phyloP scores from a whole-genome alignment of 1,140 invertebrate species.

The Paraescarpia echinospica region DNA sequence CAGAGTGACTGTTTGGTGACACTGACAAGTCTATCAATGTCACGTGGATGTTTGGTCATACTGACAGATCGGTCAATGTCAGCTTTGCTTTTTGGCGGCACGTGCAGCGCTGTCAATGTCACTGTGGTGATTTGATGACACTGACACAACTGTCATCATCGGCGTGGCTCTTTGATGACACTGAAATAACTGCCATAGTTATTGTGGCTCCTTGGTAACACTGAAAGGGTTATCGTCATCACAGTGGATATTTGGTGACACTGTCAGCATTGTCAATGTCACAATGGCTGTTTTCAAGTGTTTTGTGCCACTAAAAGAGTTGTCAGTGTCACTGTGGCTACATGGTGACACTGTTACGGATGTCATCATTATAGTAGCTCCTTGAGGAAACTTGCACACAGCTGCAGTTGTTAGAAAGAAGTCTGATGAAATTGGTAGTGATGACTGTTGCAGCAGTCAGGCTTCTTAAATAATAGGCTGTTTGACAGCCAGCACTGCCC shows the following conservation, averaged over 20 bases:
- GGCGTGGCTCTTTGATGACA: not conserved
- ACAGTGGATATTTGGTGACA: not conserved
- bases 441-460: too few species aligned
- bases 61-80: not conserved
- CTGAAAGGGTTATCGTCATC: not conserved
- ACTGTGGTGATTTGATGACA: not conserved
- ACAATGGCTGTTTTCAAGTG: not conserved
- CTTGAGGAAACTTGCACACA: not conserved
- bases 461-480: not conserved
- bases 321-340: not conserved
- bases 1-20: not conserved
- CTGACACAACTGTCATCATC: not conserved
- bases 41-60: not conserved
- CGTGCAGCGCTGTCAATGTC: not conserved
- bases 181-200: not conserved
- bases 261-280: not conserved
- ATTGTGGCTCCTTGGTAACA: not conserved
- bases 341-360: not conserved
- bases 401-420: not conserved
- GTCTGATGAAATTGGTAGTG: not conserved
- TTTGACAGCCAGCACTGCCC: not conserved
- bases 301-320: not conserved
- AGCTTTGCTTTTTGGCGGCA: not conserved
- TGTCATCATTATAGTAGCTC: not conserved
- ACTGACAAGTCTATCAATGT: not conserved